Conservation (phyloP, 2,888 invertebrate species). For the Nomada lathburiana region DNA sequence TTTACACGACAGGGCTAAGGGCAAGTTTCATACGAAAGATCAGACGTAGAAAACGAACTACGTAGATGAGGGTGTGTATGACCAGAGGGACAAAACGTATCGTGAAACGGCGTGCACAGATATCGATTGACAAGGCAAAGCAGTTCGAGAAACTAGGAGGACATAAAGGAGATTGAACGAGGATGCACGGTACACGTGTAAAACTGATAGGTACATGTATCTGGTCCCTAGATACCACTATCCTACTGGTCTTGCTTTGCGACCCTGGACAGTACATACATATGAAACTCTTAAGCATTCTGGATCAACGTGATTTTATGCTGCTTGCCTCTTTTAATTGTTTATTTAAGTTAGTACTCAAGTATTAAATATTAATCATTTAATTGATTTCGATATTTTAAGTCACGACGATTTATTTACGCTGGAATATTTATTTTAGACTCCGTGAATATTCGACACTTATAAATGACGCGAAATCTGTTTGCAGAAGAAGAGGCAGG, state of each 20-base stretch:
- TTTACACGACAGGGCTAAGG: conserved; percentile 29
- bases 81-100: conserved; percentile 45
- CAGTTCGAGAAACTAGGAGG: conserved; percentile 77
- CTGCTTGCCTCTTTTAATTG: too few relatives aligned
- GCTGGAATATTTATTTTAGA: too few relatives aligned
- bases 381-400: too few relatives aligned
- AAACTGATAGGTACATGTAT: conserved; percentile 69
- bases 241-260: conserved; percentile 45
- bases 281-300: conserved; percentile 27
- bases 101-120: conserved; percentile 38
- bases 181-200: conserved; percentile 69
- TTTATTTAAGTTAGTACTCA: too few relatives aligned
- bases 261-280: not conserved
- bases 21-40: conserved; percentile 51
- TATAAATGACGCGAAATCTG: too few relatives aligned
- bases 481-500: too few relatives aligned
- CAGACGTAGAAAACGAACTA: conserved; percentile 49
- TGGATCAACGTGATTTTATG: not conserved
- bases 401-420: too few relatives aligned
- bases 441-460: too few relatives aligned
- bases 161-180: conserved; percentile 81
- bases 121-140: conserved; percentile 79
- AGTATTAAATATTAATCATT: too few relatives aligned
- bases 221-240: conserved; percentile 50
- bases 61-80: conserved; percentile 42